Base-by-base conservation (phyloP, 2,113 vertebrate species). In the Sebastes schlegelii region DNA sequence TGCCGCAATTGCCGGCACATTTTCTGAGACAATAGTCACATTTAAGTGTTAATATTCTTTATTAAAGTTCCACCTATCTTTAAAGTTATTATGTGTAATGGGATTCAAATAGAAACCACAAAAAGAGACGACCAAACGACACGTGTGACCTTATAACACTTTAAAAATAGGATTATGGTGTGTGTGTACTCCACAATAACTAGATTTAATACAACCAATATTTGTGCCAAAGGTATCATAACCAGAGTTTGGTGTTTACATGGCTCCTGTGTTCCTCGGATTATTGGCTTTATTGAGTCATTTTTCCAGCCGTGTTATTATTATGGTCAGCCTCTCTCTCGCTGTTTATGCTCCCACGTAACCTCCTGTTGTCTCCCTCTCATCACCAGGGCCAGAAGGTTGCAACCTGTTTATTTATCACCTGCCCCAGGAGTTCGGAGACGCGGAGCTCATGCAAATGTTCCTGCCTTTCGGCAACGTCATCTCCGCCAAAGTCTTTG, bases 361-460 rank as follows among this genome's bases (percentile, higher is more conserved):
- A 92, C 66, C 64, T 80, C 82, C 80, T 89, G 87, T 88, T 92
- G 84, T 90, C 80, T 91, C 64, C 82, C 82, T 88, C 77, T 87
- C 84, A 88, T 87, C 88, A 91, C 74, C 96, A 99, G 98, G 98
- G 92, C 98, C 98, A 42, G 98, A 99, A 93, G 98, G 98, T 95
- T 99, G 98, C 96, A 99, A 99, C 94, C 97, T 99, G 95, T 99
- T 99, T 96, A 99, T 99, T 96, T 99, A 99, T 96, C 98, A 99
- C 96, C 97, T 99, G 97, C 98, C 98, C 94, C 98, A 99, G 96
- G 98, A 99, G 97, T 99, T 99, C 73, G 98, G 98, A 88, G 98
- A 99, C 0, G 97, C 97, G 0, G 98, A 99, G 94, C 98, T 99
- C 94, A 98, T 98, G 79, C 97, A 99, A 96, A 99, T 98, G 96